Base-by-base conservation (phyloP, 2,888 invertebrate species). In the Bellardia bayeri region DNA sequence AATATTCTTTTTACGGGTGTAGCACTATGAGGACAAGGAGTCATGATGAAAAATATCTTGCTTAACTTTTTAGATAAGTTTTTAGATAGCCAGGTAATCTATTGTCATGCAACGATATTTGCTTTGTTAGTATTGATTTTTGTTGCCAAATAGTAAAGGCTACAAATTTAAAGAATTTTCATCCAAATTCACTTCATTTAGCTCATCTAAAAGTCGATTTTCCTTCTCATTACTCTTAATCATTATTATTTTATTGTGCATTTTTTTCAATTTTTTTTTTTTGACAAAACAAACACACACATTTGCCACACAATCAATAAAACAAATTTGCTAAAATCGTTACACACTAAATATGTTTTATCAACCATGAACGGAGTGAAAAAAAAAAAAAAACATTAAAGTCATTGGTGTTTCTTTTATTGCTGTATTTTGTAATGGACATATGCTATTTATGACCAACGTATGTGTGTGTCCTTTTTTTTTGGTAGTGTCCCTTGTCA, bases 281-380 rank as follows among this genome's bases (percentile, higher is more conserved):
- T 16, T 23, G 11, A 30, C 58, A 30, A 56, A 56, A 11, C 11
- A 33, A 4, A 33, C 23, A 58, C 72, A 68, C 45, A 58, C 49
- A 79, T 79, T 79, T 79, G 45, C 58, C 40, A 71, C 45, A 45
- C 45, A 71, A 80, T 80, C 71, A 80, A 80, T 64, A 80, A 80
- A 71, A 71, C 71, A 80, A 80, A 80, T 80, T 71, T 80, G 63
- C 80, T 80, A 80, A 72, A 80, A 71, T 54, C 64, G 63, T 76
- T 76, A 66, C 64, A 37, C 16, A 68, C 49, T 30, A 49, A 49
- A 51, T 40, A 56, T 54, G 13, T 40, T 56, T 42, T 66, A 30
- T 66, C 66, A 14, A 30, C 23, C 42, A 68, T 68, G 56, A 68
- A 58, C 45, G 11, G 51, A 37, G 37, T 49, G 49, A 49, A 45